Base-by-base conservation (phyloP, 2,113 vertebrate genomes). In the Platichthys flesus region DNA sequence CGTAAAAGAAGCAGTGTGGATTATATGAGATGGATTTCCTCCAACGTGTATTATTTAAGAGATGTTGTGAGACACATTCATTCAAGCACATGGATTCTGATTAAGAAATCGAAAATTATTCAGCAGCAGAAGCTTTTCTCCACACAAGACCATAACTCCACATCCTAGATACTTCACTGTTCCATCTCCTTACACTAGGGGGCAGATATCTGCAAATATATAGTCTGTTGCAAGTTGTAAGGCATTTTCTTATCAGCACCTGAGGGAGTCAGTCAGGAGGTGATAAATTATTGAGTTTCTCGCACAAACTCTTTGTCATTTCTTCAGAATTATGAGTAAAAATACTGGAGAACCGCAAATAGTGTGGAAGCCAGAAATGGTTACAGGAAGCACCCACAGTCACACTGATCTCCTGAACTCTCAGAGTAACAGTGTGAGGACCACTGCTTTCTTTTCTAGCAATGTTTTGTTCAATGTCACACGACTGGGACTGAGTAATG, bases 101-200 rank as follows among this genome's bases (percentile, higher is more conserved):
- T 31, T 31, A 31, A 31, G 31, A 31, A 31, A 31, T 31, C 7
- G 31, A 7, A 31, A 31, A 31, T 31, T 31, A 31, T 31, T 31
- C 31, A 31, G 31, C 31, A 31, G 31, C 6, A 31, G 31, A 31
- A 5, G 31, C 31, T 40, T 55, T 42, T 8, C 10, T 23, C 28
- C 12, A 24, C 2, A 20, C 4, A n/a, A 35, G 16, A 14, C n/a
- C 13, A 31, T 3, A 10, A 57, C 16, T 18, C 56, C 2, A 28
- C n/a, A n/a, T 28, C n/a, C 67, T 60, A 69, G 9, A 45, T 16
- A 5, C 23, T 15, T 49, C 4, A 58, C 21, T 63, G 16, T 63
- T 31, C 42, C n/a, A 9, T 24, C 4, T 74, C 42, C 18, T 40
- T 62, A 82, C 83, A 79, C 75, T 74, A 79, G 82, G 72, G 79